Base-by-base conservation (phyloP, 64 coral and sea anemone species). In the Porites australiensis region DNA sequence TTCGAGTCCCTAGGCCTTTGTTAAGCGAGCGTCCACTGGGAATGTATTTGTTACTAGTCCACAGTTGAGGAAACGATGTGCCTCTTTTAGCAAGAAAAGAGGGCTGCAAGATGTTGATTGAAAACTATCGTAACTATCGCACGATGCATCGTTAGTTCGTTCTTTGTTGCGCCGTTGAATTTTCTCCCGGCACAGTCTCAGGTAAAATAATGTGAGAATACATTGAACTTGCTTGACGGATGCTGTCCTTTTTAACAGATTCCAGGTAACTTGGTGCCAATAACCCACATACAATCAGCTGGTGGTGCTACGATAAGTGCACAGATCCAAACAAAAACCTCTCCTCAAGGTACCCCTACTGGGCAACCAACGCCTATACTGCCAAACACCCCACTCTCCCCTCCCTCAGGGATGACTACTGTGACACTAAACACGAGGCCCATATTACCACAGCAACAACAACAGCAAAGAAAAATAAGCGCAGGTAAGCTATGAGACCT, bases 361-460 rank as follows among this genome's bases (percentile, higher is more conserved):
- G 93, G 95, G 37, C 95, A 98, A 66, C 95, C 95, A 62, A 91
- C 86, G 58, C 95, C 95, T 15, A 98, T 98, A 20, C 60, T 98
- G 15, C 95, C 95, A 82, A 98, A 98, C 82, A 98, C 92, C 4
- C 92, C 95, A 50, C 72, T 98, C 49, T 94, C 95, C 54, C 95
- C 95, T 49, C 95, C 91, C 48, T 94, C 95, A 77, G 95, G 92
- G 47, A 93, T 98, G 92, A 85, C 92, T 6, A 94, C 92, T 45
- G 95, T 98, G 64, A 93, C 95, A 22, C 79, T 98, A 4, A 93
- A 93, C 76, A 88, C 95, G 16, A 87, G 95, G 43, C 89, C 92
- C 18, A 98, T 98, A 85, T 48, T 94, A 2, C 95, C 95, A 0
- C 92, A 98, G 48, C 95, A 98, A 58, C 95, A 98, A 58, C 89